Evolutionary conservation across 2,797 vertebrate species (phyloP), one percentile per base, ranked within the genome.

Genomic region (Lemur catta): DNA sequence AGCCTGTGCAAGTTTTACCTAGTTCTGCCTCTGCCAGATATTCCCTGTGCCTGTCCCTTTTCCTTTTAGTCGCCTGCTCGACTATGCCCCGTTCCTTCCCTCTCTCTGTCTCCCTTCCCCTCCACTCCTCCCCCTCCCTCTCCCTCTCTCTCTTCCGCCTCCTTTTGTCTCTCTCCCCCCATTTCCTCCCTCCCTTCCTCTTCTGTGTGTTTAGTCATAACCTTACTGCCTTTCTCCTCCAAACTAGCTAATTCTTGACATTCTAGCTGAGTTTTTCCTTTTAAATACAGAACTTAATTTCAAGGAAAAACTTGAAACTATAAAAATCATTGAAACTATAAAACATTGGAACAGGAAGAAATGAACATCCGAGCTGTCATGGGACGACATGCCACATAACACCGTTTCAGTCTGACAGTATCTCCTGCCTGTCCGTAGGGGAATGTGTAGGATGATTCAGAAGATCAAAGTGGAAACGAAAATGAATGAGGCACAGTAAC

Each of bases 271-370:
- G 15, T 52, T 69, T 38, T 89, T 86, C 14, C n/a, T 95, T 91
- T 89, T 46, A 63, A 80, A 75, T 57, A 55, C 48, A 38, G 41
- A 95, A 92, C 59, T 43, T 75, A 28, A 89, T 84, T 92, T 93
- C 33, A 65, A 43, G 35, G 35, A 67, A 78, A 86, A 82, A 81
- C 14, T 78, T 79, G 80, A 35, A 59, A 94, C 8, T 15, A 33
- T 20, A 28, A 59, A 94, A 63, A 48, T 84, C 15, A 30, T 89
- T 80, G 41, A 22, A 13, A n/a, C 48, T 57, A 2, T 48, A 55
- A 89, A 87, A 65, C 61, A 48, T 0, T 55, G 55, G 17, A 69
- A 72, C 38, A 61, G 14, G 24, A 11, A 4, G 48, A 35, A 81
- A 43, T 46, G 41, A 85, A 28, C 10, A 28, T 30, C 15, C 18